Base-by-base conservation (phyloP, 2,888 invertebrate genomes). In the Rhamphomyia laevipes region DNA sequence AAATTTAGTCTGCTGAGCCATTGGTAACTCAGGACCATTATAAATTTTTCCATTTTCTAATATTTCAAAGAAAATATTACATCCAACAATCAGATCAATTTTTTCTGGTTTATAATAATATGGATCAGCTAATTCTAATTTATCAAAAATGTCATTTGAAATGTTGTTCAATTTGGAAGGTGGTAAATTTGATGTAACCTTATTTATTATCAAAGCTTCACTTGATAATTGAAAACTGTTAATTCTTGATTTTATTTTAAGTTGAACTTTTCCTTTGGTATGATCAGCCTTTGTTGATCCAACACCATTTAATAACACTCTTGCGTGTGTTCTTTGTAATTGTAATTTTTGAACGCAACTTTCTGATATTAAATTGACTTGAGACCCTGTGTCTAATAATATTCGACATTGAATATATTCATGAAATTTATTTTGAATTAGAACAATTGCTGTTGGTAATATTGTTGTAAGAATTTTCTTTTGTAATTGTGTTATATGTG, bases 1-100 rank as follows among this genome's bases (percentile, higher is more conserved):
- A 21, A 51, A 45, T n/a, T 46, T 47, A 2, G 49, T 50, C 16
- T 52, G 46, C 10, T 47, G 49, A 3, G 46, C 47, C 2, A 49
- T 27, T 2, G 44, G 43, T 7, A n/a, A n/a, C n/a, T 48, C 46
- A 16, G 43, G 41, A 2, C 40, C 44, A 44, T 48, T 43, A 3
- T 30, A 15, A 13, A 51, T 46, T 46, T 35, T 33, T 27, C 44
- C 48, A 17, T 40, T 35, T n/a, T 12, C 1, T 12, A 46, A 42
- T 10, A 44, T 37, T 12, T 52, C 27, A 15, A 52, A 50, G 17
- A 52, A 50, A 31, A 50, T 23, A 21, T 50, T 47, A 10, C 50
- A 45, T 1, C 50, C 52, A 13, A 50, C 11, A 10, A 50, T 33
- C 30, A 53, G n/a, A 12, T 51, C 42, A 13, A 49, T 38, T 44